These are phyloP conservation scores for Colostygia pectinataria DNA, from an alignment of 2,888 invertebrate genomes.

Conservation along the genomic window DNA sequence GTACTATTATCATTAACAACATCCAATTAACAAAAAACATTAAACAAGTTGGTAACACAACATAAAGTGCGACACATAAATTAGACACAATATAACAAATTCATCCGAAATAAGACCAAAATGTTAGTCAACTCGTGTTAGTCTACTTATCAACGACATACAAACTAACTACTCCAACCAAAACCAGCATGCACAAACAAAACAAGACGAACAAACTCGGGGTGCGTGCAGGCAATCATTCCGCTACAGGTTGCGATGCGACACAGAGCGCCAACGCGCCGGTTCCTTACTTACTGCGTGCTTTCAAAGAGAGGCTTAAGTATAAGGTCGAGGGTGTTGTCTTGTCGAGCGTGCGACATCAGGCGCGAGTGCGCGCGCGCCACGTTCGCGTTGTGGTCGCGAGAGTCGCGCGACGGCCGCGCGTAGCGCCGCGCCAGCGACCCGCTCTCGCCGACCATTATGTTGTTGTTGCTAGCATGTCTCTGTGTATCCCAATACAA, in stretches of 20 bases:
- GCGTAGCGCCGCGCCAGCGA: constrained; percentile 76
- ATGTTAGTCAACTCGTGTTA: constrained; percentile 52
- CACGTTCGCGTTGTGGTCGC: constrained; percentile 72
- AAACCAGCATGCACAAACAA: constrained; percentile 63
- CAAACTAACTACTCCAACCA: constrained; percentile 41
- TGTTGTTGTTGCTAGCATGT: constrained; percentile 84
- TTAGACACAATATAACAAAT: constrained; percentile 39
- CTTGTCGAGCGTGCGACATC: constrained; percentile 51
- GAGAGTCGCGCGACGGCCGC: constrained; percentile 66
- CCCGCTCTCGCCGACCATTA: constrained; percentile 77
- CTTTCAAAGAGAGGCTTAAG: constrained; percentile 83
- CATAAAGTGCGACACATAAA: constrained; percentile 36
- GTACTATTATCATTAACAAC: no score
- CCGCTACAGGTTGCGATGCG: constrained; percentile 61
- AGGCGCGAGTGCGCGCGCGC: constrained; percentile 72
- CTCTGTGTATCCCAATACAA: constrained; percentile 79
- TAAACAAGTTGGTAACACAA: constrained; percentile 38
- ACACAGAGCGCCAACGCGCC: constrained; percentile 52
- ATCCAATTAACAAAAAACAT: neutral
- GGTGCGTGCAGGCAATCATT: constrained; percentile 75
- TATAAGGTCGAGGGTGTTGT: constrained; percentile 83
- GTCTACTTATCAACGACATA: constrained; percentile 46
- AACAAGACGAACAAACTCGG: constrained; percentile 59
- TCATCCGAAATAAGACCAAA: constrained; percentile 10
- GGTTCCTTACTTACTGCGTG: constrained; percentile 81